Evolutionary conservation across 2,797 vertebrate species (phyloP).

Genomic region (Pygocentrus nattereri): DNA sequence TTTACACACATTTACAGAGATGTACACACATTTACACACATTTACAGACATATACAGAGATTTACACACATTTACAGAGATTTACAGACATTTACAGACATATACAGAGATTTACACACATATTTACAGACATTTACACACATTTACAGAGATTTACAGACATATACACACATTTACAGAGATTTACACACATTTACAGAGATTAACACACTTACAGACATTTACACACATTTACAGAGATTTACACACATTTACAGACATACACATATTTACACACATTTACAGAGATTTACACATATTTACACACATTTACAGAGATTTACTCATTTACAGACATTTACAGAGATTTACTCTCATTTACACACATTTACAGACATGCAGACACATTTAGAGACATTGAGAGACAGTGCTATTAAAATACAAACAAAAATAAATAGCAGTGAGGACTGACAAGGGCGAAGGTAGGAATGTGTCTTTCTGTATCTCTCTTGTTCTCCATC

Average conservation of each 20-base stretch:
- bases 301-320: background rate
- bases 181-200: background rate
- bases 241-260: background rate
- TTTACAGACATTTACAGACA: no score
- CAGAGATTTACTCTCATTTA: no score
- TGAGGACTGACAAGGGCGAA: background rate
- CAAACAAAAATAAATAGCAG: background rate
- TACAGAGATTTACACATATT: background rate
- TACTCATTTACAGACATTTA: no score
- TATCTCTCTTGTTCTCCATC: no score
- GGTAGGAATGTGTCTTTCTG: no score
- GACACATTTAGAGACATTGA: no score
- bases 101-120: no score
- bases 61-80: background rate
- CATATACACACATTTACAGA: background rate
- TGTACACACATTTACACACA: background rate
- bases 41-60: background rate
- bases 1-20: background rate
- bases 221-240: background rate
- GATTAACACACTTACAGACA: no score
- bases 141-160: background rate
- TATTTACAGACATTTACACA: background rate
- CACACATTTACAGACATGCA: background rate
- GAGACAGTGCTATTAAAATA: background rate
- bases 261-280: no score